phyloP scores from a whole-genome alignment of 1,140 invertebrate species.

The Pseudoatta argentina region DNA sequence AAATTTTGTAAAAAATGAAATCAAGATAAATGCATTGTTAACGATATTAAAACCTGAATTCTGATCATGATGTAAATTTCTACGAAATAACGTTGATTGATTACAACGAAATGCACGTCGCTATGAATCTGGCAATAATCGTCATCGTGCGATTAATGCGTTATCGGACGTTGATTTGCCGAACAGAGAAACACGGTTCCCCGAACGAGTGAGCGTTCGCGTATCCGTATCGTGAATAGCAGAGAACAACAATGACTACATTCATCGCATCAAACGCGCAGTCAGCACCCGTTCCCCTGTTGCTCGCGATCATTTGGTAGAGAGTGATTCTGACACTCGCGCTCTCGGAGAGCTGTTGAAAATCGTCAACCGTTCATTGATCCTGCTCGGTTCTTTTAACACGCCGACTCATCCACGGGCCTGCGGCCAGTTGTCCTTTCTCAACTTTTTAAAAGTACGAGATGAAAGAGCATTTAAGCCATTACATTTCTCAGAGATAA shows the following conservation, averaged over 20 bases:
- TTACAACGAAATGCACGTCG: neutral
- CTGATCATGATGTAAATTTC: neutral
- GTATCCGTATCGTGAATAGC: constrained; percentile 58
- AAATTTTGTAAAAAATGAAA: neutral
- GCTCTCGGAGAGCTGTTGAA: constrained; percentile 67
- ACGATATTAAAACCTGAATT: neutral
- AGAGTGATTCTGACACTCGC: constrained; percentile 67
- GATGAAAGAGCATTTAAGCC: constrained; percentile 7
- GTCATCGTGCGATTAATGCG: constrained; percentile 33
- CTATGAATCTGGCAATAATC: constrained; percentile 9
- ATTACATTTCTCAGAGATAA: constrained; percentile 4
- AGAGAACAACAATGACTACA: constrained; percentile 67
- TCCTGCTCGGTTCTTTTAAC: constrained; percentile 42
- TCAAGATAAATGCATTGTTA: neutral
- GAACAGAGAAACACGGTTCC: constrained; percentile 39
- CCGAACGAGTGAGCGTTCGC: constrained; percentile 22
- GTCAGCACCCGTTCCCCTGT: constrained; percentile 47
- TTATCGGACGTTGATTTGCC: constrained; percentile 48
- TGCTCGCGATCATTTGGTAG: constrained; percentile 50
- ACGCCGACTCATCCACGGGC: constrained; percentile 48
- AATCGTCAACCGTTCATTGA: constrained; percentile 70
- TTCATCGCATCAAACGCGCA: constrained; percentile 69
- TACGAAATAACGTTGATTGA: neutral
- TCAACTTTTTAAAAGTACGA: constrained; percentile 19
- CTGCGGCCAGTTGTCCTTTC: neutral